These are phyloP conservation scores for Harpegnathos saltator DNA, from an alignment of 1,140 invertebrate species.

Conservation along the genomic window DNA sequence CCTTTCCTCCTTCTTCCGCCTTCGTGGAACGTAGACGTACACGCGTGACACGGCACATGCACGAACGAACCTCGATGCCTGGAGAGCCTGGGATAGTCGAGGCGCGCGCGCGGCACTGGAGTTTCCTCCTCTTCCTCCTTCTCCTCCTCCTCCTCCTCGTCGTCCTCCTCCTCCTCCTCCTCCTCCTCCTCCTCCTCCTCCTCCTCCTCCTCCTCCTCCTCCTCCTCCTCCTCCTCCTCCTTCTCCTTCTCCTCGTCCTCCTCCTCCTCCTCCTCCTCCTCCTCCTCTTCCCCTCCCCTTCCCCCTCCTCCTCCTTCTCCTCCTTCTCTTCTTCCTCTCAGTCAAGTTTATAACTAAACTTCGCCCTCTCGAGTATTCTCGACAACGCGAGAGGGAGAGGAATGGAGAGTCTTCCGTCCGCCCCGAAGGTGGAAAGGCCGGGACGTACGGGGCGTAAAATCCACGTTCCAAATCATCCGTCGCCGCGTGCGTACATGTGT, in stretches of 20 bases:
- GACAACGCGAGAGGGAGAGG: background rate
- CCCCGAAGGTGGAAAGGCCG: slow-evolving; percentile 2
- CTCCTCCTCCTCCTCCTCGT: background rate
- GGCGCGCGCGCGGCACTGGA: slow-evolving; percentile 4
- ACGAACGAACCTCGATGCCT: slow-evolving; percentile 41
- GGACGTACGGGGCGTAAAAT: slow-evolving; percentile 49
- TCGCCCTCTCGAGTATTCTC: slow-evolving; percentile 49
- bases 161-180: background rate
- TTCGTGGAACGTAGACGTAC: background rate
- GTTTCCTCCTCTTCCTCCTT: background rate
- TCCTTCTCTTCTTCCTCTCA: background rate
- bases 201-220: background rate
- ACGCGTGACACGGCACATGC: background rate
- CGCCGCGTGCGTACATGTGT: background rate
- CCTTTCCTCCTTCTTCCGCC: too few species aligned
- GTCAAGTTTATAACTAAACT: slow-evolving; percentile 51
- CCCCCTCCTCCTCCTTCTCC: background rate
- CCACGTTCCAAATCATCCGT: slow-evolving; percentile 17
- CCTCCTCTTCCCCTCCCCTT: too few species aligned
- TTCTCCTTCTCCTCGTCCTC: background rate
- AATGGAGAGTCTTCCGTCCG: slow-evolving; percentile 4
- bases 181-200: background rate
- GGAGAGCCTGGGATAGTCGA: background rate
- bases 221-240: background rate
- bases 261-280: background rate